These are phyloP conservation scores for Saccostrea glomerata DNA, from an alignment of 1,140 invertebrate species.

Conservation along the genomic window DNA sequence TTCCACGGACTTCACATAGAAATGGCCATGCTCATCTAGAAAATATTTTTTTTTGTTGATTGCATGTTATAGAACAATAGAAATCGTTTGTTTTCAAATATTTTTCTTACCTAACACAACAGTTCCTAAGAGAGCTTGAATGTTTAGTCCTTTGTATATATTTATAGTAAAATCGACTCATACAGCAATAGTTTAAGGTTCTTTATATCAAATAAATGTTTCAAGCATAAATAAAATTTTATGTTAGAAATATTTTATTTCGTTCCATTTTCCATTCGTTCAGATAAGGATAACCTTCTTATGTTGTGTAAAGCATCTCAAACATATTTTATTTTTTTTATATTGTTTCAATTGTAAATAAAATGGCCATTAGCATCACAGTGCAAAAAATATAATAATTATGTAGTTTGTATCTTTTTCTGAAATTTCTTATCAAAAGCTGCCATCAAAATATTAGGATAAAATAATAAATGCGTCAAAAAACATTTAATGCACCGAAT, in stretches of 20 bases:
- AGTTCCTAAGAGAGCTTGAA: too few relatives aligned
- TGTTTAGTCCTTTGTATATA: too few relatives aligned
- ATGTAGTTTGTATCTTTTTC: not conserved
- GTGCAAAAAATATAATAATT: not conserved
- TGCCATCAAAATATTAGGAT: not conserved
- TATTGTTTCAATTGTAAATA: not conserved
- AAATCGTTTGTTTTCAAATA: not conserved
- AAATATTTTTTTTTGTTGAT: not conserved
- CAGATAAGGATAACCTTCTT: too few relatives aligned
- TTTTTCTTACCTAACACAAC: not conserved
- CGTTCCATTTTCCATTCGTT: too few relatives aligned
- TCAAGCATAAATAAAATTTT: too few relatives aligned
- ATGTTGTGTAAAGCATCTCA: too few relatives aligned
- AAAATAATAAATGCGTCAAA: constrained; percentile 31
- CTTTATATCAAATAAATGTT: too few relatives aligned
- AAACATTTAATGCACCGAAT: not conserved
- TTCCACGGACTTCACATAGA: constrained; percentile 57
- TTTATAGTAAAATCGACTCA: too few relatives aligned
- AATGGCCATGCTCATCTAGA: constrained; percentile 59
- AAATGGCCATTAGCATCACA: not conserved
- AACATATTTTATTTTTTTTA: too few relatives aligned
- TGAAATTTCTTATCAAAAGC: not conserved
- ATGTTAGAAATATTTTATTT: too few relatives aligned
- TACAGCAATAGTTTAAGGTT: too few relatives aligned
- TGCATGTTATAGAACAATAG: not conserved